Evolutionary conservation across 2,888 invertebrate genomes (phyloP).

Genomic region (Labia minor): DNA sequence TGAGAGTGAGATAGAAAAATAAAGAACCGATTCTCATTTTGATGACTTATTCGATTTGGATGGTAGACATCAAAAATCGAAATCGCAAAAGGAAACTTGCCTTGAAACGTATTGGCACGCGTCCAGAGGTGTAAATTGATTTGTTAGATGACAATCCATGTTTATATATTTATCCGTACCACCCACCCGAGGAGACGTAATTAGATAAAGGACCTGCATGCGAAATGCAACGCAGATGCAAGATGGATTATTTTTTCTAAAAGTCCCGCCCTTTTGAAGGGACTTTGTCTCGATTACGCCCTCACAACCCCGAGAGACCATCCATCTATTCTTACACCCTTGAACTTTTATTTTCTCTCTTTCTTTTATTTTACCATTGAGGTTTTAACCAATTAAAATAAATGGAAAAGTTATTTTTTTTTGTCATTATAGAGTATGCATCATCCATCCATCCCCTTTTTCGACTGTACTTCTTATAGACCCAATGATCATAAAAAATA

Average conservation of each 20-base stretch:
- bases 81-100: background rate
- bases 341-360: conserved; percentile 24
- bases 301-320: no score
- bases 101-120: background rate
- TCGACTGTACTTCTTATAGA: no score
- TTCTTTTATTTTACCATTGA: conserved; percentile 37
- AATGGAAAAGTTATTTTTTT: conserved; percentile 20
- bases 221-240: no score
- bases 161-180: background rate
- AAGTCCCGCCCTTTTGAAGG: no score
- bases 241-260: no score
- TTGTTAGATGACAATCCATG: background rate
- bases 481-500: background rate
- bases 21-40: background rate
- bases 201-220: no score
- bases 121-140: conserved; percentile 13
- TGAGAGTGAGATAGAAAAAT: background rate
- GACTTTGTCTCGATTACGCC: no score
- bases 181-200: no score
- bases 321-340: conserved; percentile 22
- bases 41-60: background rate
- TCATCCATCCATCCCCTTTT: background rate
- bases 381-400: conserved; percentile 38
- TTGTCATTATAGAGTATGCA: background rate
- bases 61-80: background rate